Evolutionary conservation across 2,113 vertebrate species (phyloP).

Genomic region (Lagopus leucura): DNA sequence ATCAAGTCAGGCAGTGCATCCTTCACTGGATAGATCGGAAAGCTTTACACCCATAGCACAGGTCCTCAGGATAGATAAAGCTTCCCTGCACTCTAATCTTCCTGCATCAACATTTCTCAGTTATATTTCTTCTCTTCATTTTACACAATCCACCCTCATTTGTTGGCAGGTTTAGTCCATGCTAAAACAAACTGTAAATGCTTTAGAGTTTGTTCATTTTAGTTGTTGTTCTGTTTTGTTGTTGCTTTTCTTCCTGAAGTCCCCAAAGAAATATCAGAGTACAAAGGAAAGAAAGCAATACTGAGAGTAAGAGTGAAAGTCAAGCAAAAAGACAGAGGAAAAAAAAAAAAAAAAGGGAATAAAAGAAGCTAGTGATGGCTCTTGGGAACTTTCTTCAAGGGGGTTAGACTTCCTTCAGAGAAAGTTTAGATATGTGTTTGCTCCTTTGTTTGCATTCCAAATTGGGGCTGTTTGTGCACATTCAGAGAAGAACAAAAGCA

Average conservation of each 20-base stretch:
- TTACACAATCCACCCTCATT: background rate
- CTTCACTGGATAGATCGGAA: background rate
- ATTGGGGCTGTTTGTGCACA: background rate
- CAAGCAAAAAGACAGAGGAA: background rate
- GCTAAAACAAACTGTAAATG: slow-evolving; percentile 15
- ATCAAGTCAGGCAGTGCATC: background rate
- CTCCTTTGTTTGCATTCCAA: slow-evolving; percentile 51
- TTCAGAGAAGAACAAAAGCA: slow-evolving; percentile 57
- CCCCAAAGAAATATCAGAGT: slow-evolving; percentile 61
- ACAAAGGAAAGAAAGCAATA: slow-evolving; percentile 53
- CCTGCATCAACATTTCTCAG: background rate
- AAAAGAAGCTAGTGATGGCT: background rate
- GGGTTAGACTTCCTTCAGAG: slow-evolving; percentile 58
- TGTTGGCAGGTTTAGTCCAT: background rate
- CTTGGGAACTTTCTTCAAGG: slow-evolving; percentile 42
- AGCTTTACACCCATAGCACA: background rate
- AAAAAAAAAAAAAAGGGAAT: background rate
- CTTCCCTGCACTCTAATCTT: background rate
- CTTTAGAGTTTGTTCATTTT: slow-evolving; percentile 18
- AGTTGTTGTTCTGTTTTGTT: slow-evolving; percentile 35
- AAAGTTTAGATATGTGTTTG: slow-evolving; percentile 49
- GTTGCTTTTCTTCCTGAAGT: slow-evolving; percentile 40
- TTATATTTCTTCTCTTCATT: background rate
- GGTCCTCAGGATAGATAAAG: background rate
- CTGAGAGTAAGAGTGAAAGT: slow-evolving; percentile 36